A percentile compares a stretch with the other conserved stretches of the same genome.
Conservation (phyloP, 1,140 invertebrate species). For the Carcinoscorpius rotundicauda region DNA sequence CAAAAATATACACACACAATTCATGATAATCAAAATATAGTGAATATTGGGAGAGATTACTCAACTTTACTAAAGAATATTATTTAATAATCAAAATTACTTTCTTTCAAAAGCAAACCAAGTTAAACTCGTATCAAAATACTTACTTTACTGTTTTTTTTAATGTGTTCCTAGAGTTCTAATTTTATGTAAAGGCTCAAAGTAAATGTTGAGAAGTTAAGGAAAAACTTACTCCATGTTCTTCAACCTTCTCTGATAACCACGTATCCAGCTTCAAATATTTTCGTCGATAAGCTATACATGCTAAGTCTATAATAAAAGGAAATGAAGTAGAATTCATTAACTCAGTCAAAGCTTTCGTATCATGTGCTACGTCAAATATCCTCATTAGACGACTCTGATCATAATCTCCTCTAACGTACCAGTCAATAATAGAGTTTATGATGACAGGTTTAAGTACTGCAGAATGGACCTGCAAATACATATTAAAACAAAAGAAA, state of each 20-base stretch:
- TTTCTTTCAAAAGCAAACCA: background rate
- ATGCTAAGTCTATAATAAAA: conserved; percentile 97
- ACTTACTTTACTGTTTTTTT: too few relatives aligned
- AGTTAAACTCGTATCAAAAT: too few relatives aligned
- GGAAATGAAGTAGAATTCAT: conserved; percentile 84
- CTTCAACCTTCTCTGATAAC: conserved; percentile 90
- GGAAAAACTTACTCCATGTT: conserved; percentile 57
- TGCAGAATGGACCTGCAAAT: conserved; percentile 31
- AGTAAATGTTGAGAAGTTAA: background rate
- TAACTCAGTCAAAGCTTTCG: conserved; percentile 86
- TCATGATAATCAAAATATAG: too few relatives aligned
- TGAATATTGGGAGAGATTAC: too few relatives aligned
- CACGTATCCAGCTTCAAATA: conserved; percentile 98
- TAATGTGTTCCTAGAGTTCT: too few relatives aligned
- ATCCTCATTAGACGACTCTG: conserved; percentile 85
- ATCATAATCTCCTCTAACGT: conserved; percentile 59
- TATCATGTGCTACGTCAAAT: conserved; percentile 91
- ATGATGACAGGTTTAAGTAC: conserved; percentile 64
- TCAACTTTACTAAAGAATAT: too few relatives aligned
- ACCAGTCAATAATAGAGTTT: conserved; percentile 96
- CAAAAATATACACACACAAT: too few relatives aligned
- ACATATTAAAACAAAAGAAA: too few relatives aligned
- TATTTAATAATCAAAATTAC: background rate
- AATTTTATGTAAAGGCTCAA: too few relatives aligned
- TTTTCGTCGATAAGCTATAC: conserved; percentile 86